These are phyloP conservation scores for Trichogramma pretiosum DNA, from an alignment of 1,140 invertebrate species.

Conservation along the genomic window DNA sequence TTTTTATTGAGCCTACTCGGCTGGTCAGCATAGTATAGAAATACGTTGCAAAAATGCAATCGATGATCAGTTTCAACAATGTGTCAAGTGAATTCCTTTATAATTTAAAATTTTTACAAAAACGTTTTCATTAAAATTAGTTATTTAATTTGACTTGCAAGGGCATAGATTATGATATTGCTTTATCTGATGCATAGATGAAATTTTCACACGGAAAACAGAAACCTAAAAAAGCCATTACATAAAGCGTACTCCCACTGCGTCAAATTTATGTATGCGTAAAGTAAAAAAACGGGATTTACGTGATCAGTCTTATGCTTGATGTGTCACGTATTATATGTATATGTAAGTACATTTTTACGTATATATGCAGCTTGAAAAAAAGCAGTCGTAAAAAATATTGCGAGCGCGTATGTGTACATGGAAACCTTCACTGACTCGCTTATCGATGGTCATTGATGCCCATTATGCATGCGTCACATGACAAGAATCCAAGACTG, in stretches of 20 bases:
- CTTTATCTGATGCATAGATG: no score
- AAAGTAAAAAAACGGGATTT: constrained; percentile 3
- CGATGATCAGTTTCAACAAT: no score
- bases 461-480: constrained; percentile 27
- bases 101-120: no score
- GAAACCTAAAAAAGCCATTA: constrained; percentile 3
- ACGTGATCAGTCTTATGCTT: constrained; percentile 13
- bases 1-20: no score
- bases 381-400: constrained; percentile 4
- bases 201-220: no score
- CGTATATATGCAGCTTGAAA: background rate
- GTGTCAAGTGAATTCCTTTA: no score
- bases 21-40: no score
- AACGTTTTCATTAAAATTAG: no score
- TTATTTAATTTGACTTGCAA: no score
- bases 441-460: constrained; percentile 28
- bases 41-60: no score
- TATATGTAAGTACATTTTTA: background rate
- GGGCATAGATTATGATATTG: no score
- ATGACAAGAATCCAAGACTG: constrained; percentile 24
- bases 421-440: no score
- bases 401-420: constrained; percentile 1
- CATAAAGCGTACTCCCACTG: background rate
- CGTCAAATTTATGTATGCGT: constrained; percentile 1
- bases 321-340: constrained; percentile 13